phyloP scores from a whole-genome alignment of 1,140 invertebrate species.

The Drosophila sucinea region DNA sequence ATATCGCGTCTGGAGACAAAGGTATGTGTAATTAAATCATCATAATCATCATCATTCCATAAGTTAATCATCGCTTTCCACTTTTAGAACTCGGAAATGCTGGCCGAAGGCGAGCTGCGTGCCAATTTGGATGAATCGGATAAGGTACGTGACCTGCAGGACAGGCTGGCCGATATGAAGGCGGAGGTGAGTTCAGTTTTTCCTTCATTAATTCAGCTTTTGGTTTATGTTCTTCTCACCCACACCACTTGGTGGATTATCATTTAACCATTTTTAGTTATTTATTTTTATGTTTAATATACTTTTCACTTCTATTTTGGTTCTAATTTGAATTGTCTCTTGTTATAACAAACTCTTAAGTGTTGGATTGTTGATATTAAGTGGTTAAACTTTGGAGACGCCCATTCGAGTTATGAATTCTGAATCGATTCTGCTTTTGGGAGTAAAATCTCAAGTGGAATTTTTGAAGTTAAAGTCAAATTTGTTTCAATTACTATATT shows the following conservation, averaged over 20 bases:
- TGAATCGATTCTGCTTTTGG: too few species aligned
- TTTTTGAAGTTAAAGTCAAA: too few species aligned
- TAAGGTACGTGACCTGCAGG: conserved; percentile 93
- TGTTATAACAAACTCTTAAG: neutral
- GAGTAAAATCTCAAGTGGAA: too few species aligned
- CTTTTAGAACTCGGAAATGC: conserved; percentile 94
- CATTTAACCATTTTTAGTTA: conserved; percentile 48
- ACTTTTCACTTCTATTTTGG: conserved; percentile 6
- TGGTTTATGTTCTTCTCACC: neutral
- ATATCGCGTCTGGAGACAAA: conserved; percentile 97
- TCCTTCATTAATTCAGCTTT: neutral
- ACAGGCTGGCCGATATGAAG: conserved; percentile 94
- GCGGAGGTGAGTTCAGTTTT: conserved; percentile 89
- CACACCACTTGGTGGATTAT: neutral
- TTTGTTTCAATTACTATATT: too few species aligned
- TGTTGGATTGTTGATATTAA: conserved; percentile 3
- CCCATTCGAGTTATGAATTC: too few species aligned
- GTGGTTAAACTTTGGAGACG: neutral
- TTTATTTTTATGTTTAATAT: conserved; percentile 16
- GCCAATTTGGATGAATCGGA: conserved; percentile 93
- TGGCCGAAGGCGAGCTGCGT: conserved; percentile 93
- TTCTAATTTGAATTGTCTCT: conserved; percentile 37
- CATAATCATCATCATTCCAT: neutral
- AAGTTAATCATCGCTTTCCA: conserved; percentile 9
- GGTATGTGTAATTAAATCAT: conserved; percentile 84